Evolutionary conservation across 2,797 vertebrate species (phyloP).

Genomic region (Otolemur crassicaudatus): DNA sequence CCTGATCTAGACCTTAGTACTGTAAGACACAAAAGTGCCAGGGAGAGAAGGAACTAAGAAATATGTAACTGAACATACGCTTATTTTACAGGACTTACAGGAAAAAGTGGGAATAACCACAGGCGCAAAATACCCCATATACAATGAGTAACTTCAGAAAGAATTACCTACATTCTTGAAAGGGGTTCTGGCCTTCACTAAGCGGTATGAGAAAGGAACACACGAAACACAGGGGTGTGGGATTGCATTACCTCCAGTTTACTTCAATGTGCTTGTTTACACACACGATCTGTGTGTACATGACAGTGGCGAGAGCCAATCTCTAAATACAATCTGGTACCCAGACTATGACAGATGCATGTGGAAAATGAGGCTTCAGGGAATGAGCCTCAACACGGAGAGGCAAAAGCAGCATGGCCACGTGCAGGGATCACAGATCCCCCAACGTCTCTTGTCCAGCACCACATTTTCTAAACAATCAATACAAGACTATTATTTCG

Average conservation of each 20-base stretch:
- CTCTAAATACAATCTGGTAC: slow-evolving; percentile 70
- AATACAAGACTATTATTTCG: neutral
- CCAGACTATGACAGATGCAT: slow-evolving; percentile 62
- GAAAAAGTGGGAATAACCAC: neutral
- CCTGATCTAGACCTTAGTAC: neutral
- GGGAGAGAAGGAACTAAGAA: neutral
- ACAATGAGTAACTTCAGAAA: neutral
- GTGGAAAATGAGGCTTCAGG: neutral
- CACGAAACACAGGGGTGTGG: neutral
- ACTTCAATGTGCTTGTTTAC: slow-evolving; percentile 72
- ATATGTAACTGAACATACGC: neutral
- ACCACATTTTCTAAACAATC: neutral
- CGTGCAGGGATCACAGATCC: neutral
- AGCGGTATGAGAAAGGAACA: slow-evolving; percentile 51
- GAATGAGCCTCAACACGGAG: neutral
- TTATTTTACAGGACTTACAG: neutral
- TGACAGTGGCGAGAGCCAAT: slow-evolving; percentile 55
- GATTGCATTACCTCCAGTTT: slow-evolving; percentile 53
- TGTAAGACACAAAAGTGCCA: neutral
- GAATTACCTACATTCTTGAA: neutral
- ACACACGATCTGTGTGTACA: slow-evolving; percentile 15
- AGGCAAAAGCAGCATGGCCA: neutral
- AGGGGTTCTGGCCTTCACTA: neutral
- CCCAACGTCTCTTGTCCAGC: neutral
- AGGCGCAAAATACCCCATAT: neutral